Base-by-base conservation (phyloP, 1,140 invertebrate genomes). In the Bombus vancouverensis region DNA sequence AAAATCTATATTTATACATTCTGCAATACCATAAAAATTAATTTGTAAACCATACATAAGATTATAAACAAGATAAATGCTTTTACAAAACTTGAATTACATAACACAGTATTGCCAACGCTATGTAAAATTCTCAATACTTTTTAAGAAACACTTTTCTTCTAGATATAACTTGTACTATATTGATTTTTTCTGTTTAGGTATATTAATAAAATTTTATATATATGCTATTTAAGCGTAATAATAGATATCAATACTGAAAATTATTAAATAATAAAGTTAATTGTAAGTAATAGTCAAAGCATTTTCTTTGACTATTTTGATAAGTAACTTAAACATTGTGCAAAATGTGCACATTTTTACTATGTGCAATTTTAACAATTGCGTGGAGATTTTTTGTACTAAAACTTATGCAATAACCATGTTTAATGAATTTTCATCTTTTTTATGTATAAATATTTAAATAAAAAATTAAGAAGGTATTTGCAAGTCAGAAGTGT, bases 1-100 rank as follows among this genome's bases (percentile, higher is more conserved):
- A 37, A 75, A 57, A 75, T 75, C 53, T 75, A 57, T 37, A 37
- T 42, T 75, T 75, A 75, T 57, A 47, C 25, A 75, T 42, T 37
- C 12, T 42, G 32, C 3, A 37, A 25, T 70, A 70, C 10, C 22
- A 70, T 53, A 42, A 59, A 72, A 59, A 57, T 42, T 5, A 39
- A 25, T 72, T 39, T 47, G 37, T 57, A 59, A 81, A 72, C 59
- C 3, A 28, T 47, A 28, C n/a, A 18, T 53, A 53, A 53, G 5
- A 53, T 53, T 22, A 22, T 53, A 22, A 53, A 53, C 18, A 74
- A 65, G 28, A 34, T 83, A 78, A 83, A 83, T 83, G 74, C 82
- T 71, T 57, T 78, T 57, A 77, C 5, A 22, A 76, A 71, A 76
- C 32, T 34, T 42, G 8, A 66, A 68, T 53, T 5, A 57, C 12